A percentile compares a stretch with the other conserved stretches of the same genome.
These are phyloP conservation scores for Okapia johnstoni DNA, from an alignment of 2,113 vertebrate genomes.

Conservation along the genomic window DNA sequence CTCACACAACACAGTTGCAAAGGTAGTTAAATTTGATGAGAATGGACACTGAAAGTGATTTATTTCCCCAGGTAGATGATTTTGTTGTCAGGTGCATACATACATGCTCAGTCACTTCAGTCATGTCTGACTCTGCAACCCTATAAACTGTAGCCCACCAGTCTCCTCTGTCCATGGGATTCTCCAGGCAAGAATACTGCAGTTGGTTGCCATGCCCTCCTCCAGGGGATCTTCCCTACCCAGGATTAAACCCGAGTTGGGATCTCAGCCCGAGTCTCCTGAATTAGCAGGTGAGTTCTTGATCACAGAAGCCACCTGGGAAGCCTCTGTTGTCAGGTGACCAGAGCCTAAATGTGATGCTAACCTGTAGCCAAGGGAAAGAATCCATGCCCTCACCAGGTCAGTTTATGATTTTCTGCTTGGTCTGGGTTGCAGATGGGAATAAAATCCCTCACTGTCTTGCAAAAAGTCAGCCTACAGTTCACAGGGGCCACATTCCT, in stretches of 20 bases:
- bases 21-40: neutral
- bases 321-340: neutral
- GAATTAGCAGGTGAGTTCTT: neutral
- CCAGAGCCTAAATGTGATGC: neutral
- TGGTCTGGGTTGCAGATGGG: neutral
- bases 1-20: neutral
- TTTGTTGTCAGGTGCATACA: neutral
- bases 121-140: neutral
- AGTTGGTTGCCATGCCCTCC: neutral
- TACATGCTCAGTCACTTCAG: neutral
- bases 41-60: neutral
- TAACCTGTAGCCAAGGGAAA: neutral
- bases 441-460: neutral
- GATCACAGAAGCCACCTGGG: neutral
- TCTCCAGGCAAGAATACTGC: neutral
- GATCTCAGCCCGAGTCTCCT: neutral
- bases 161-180: neutral
- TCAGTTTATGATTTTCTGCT: neutral
- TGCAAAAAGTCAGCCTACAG: constrained; percentile 14
- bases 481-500: neutral
- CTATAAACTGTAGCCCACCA: neutral
- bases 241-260: fast-evolving
- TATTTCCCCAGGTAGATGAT: neutral
- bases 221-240: neutral
- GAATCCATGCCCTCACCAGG: neutral